These are phyloP conservation scores for Tetragnatha versicolor DNA, from an alignment of 1,140 invertebrate species.

Conservation along the genomic window DNA sequence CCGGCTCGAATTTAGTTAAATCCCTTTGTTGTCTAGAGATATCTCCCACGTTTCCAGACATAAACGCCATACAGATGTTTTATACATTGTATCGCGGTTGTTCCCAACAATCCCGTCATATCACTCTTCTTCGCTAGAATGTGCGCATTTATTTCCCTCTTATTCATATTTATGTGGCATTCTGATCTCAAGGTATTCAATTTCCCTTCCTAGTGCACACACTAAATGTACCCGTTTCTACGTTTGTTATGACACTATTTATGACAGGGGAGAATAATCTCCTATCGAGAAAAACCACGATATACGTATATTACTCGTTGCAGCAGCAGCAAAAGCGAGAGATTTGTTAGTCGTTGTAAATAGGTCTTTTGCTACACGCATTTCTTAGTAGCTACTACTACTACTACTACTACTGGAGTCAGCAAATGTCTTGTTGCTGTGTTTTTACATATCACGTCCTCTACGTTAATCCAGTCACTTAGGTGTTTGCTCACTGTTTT, in stretches of 20 bases:
- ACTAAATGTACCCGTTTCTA: constrained; percentile 22
- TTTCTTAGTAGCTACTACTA: not conserved
- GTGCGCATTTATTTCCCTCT: too few species aligned
- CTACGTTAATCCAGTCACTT: constrained; percentile 42
- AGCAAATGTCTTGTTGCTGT: constrained; percentile 46
- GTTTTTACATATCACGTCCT: constrained; percentile 53
- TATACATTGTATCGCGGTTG: too few species aligned
- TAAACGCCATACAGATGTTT: too few species aligned
- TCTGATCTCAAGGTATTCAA: not conserved
- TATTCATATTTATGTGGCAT: not conserved
- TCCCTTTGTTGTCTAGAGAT: too few species aligned
- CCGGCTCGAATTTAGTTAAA: too few species aligned
- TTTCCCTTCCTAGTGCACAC: not conserved
- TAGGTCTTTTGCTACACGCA: constrained; percentile 27
- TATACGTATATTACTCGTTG: constrained; percentile 50
- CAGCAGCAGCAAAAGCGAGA: constrained; percentile 4
- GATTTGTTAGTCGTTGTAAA: constrained; percentile 38
- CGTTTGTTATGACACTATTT: constrained; percentile 10
- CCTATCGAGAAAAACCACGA: constrained; percentile 4
- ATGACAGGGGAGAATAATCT: not conserved
- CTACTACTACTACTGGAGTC: constrained; percentile 26
- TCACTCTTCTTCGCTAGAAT: too few species aligned
- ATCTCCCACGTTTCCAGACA: too few species aligned
- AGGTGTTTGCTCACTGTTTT: constrained; percentile 47
- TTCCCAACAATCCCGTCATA: too few species aligned